These are phyloP conservation scores for Dissostichus mawsoni DNA, from an alignment of 2,113 vertebrate species.

Conservation along the genomic window DNA sequence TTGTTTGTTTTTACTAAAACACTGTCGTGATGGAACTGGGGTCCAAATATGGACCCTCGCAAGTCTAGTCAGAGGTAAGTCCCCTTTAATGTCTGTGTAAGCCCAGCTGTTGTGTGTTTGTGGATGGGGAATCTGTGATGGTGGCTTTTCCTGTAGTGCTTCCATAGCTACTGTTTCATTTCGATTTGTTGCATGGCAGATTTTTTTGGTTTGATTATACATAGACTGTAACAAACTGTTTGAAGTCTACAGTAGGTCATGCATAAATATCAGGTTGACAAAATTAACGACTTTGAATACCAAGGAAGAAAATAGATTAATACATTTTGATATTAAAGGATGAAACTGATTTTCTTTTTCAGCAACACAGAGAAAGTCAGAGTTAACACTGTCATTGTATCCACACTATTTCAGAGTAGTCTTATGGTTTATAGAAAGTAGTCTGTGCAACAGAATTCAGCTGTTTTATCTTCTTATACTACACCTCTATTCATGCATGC, in stretches of 20 bases:
- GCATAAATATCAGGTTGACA: slow-evolving; percentile 5
- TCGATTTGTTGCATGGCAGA: slow-evolving; percentile 31
- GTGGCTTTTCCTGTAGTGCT: slow-evolving; percentile 49
- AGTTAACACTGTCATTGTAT: background rate
- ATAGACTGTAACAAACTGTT: background rate
- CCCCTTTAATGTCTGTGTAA: slow-evolving; percentile 44
- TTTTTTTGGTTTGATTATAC: slow-evolving; percentile 21
- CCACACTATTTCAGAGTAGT: background rate
- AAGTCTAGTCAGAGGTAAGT: slow-evolving; percentile 83
- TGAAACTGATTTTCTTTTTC: background rate
- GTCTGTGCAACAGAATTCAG: background rate
- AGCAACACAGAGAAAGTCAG: background rate
- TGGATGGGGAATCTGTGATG: slow-evolving; percentile 23
- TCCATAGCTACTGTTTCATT: slow-evolving; percentile 11
- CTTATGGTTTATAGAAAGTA: background rate
- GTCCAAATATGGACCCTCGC: slow-evolving; percentile 76
- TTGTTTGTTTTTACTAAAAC: slow-evolving; percentile 81
- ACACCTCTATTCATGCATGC: background rate
- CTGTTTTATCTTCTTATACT: background rate
- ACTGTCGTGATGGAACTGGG: slow-evolving; percentile 80
- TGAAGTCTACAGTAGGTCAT: background rate
- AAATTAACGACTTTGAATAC: slow-evolving; percentile 9
- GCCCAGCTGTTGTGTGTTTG: slow-evolving; percentile 47
- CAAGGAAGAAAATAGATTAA: background rate
- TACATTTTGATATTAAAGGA: background rate